Base-by-base conservation (phyloP, 2,888 invertebrate genomes). In the Epistrophella euchroma region DNA sequence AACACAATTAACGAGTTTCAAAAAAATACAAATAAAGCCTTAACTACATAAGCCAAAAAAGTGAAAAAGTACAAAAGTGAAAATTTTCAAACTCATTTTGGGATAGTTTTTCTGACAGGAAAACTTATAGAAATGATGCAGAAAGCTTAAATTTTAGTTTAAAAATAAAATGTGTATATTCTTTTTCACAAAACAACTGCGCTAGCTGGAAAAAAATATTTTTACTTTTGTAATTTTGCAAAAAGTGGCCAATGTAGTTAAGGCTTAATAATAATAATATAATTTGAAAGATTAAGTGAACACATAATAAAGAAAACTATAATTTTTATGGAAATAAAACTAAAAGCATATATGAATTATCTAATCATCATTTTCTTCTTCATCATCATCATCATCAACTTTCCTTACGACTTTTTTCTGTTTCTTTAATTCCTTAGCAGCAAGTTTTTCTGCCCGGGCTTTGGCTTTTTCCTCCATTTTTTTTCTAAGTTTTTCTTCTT, bases 301-400 rank as follows among this genome's bases (percentile, higher is more conserved):
- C 37, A 47, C 17, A 52, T 55, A 28, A 11, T 10, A 9, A 11
- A 10, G 0, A 40, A 32, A 52, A 56, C 43, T 35, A 9, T 17
- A 4, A 17, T 4, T 43, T n/a, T 1, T 17, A 1, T 5, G n/a
- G 2, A 43, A 19, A 2, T 4, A 47, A 17, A 47, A 3, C 28
- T 2, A 2, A 28, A n/a, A 4, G 1, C n/a, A n/a, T n/a, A 15
- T 43, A 17, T 10, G 19, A 11, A 17, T 45, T 1, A 56, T 60
- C 50, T 43, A 76, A 32, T 88, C 68, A 40, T 82, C 81, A n/a
- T 74, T 75, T 9, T 84, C 60, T 1, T 74, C 88, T 13, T 58
- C 72, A 13, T 77, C 77, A 40, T 75, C 70, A 6, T 17, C 25
- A 47, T 47, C 40, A 37, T 22, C 70, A 10, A 37, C 11, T 52